Conservation (phyloP, 2,888 invertebrate species). For the Rambutsinella grinnellia region DNA sequence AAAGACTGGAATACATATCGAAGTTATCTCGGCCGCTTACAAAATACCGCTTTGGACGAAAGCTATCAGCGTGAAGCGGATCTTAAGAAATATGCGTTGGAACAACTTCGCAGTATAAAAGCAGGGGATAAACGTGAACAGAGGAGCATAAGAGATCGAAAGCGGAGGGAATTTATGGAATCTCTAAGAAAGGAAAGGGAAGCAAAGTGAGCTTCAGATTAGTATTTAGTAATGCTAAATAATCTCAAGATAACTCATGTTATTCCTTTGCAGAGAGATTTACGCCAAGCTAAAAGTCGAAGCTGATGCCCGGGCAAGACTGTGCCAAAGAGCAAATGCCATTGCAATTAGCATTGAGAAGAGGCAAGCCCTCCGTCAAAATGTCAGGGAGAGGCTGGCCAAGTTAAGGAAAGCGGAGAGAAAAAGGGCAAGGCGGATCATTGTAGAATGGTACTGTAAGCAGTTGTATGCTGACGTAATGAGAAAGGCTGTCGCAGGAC, state of each 20-base stretch:
- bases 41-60: conserved; percentile 7
- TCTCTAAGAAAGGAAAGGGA: background rate
- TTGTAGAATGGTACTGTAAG: conserved; percentile 39
- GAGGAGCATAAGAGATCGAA: background rate
- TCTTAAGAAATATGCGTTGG: background rate
- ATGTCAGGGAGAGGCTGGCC: conserved; percentile 18
- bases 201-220: background rate
- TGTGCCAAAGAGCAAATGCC: background rate
- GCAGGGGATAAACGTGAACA: background rate
- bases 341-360: background rate
- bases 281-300: conserved; percentile 1
- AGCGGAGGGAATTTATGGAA: background rate
- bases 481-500: conserved; percentile 18
- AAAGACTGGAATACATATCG: conserved; percentile 32
- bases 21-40: conserved; percentile 23
- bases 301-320: background rate
- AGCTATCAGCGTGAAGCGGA: background rate
- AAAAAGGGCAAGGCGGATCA: conserved; percentile 8
- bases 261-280: conserved; percentile 7
- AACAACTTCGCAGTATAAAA: background rate
- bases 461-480: conserved; percentile 40
- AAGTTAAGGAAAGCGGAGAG: conserved; percentile 27
- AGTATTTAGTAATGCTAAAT: background rate
- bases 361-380: conserved; percentile 4
- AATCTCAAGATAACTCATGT: too few relatives aligned